Base-by-base conservation (phyloP, 2,888 invertebrate genomes). In the Autographa gamma region DNA sequence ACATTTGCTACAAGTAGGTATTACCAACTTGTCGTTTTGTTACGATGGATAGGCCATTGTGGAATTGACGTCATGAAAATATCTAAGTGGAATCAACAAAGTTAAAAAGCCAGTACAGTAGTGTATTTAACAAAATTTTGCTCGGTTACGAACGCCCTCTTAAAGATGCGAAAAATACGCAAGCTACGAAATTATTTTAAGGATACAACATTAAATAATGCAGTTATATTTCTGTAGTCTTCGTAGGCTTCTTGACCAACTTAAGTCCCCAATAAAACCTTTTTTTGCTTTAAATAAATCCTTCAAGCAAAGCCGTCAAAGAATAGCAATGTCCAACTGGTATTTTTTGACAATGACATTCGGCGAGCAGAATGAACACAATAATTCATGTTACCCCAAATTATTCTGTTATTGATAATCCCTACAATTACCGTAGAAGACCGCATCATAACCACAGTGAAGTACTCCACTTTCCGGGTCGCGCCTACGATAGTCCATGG, bases 401-500 rank as follows among this genome's bases (percentile, higher is more conserved):
- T 65, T 25, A 38, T 67, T 41, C 48, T 68, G 34, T 41, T 72
- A 38, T 34, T 72, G 19, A 25, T 65, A 52, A 58, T 62, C 16
- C n/a, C 60, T 34, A 43, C n/a, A 9, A 13, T 60, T 0, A 38
- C 48, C 11, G 41, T 34, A 58, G 60, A 73, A 38, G 60, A 59
- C 8, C 62, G 73, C 2, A 66, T 76, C 16, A 76, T 78, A 41
- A 85, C 85, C 0, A 82, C 85, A 0, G 64, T 85, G 14, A 85
- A 80, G 68, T 80, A 87, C 59, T 81, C 85, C 0, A 77, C 63
- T 18, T 64, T 64, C 41, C 77, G 76, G 3, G 83, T 86, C 0
- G 69, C 77, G 25, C 83, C 85, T 0, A 78, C 79, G 0, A 78
- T 85, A 0, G 75, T 86, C 4, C 73, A 85, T 14, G 87, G 87